Base-by-base conservation (phyloP, 2,797 vertebrate genomes). In the Alosa sapidissima region DNA sequence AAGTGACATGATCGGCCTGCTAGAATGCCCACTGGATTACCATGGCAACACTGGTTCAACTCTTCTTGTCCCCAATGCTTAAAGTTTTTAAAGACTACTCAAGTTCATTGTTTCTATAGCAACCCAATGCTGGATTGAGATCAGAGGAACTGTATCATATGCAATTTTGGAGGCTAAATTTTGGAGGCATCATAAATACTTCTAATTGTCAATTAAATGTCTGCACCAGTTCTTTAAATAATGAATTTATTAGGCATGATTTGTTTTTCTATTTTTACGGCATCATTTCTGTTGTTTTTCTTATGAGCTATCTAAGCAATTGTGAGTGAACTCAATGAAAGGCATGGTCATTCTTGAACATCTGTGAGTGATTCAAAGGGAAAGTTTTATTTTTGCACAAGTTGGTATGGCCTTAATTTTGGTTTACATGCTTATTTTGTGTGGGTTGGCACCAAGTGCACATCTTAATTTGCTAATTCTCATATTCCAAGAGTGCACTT, bases 351-450 rank as follows among this genome's bases (percentile, higher is more conserved):
- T 91, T 90, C 90, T 87, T 91, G 86, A 93, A 91, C 90, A 87
- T 91, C 90, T 93, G 92, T 93, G 91, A 62, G 75, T 88, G 78
- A 87, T 92, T 92, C 88, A 91, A 91, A 93, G 91, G 89, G 90
- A 91, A 89, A 81, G 87, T 89, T 89, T 89, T 89, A 92, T 89
- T 83, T 94, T 95, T 95, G 95, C 94, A 94, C 94, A 95, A 94
- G 93, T 94, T 93, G 96, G 96, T 96, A 97, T 96, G 97, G 97
- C 97, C 97, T 98, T 97, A 97, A 94, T 95, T 94, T 95, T 94
- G 93, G 93, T 96, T 95, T 95, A 92, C 94, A 94, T 93, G 96
- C 94, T 95, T 95, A 90, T 94, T 93, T 78, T 78, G 41, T 92
- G 94, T 96, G 93, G 93, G 91, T 91, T 93, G 94, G 96, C 95